Conservation (phyloP, 2,113 vertebrate genomes). For the Neolamprologus tretocephalus region DNA sequence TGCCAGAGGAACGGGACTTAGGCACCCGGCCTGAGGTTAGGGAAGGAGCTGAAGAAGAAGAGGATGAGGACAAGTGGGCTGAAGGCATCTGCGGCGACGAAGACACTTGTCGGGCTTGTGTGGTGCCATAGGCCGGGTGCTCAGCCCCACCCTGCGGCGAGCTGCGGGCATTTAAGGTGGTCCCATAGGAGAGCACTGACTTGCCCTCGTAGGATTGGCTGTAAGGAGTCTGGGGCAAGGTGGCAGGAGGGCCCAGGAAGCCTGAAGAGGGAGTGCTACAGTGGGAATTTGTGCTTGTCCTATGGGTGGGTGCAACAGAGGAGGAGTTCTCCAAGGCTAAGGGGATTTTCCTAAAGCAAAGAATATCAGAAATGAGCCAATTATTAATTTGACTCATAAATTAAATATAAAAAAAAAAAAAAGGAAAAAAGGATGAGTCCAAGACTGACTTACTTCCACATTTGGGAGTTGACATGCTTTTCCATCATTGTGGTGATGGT, state of each 20-base stretch:
- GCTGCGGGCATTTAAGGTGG: conserved; percentile 88
- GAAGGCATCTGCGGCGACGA: conserved; percentile 93
- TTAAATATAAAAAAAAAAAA: background rate
- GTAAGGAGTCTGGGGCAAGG: conserved; percentile 80
- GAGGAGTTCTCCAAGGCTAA: conserved; percentile 80
- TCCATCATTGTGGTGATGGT: conserved; percentile 93
- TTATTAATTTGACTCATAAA: background rate
- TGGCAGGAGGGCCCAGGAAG: conserved; percentile 77
- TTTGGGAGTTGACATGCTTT: conserved; percentile 93
- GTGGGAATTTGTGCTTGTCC: conserved; percentile 84
- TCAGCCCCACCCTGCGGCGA: conserved; percentile 79
- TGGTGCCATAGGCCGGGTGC: conserved; percentile 80
- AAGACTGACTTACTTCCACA: conserved; percentile 88
- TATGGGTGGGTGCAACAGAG: conserved; percentile 73
- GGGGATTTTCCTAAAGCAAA: conserved; percentile 85
- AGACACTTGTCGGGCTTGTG: conserved; percentile 92
- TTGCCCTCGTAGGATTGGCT: conserved; percentile 77
- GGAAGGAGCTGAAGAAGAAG: conserved; percentile 73
- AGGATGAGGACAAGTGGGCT: conserved; percentile 79
- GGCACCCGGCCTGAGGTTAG: conserved; percentile 85
- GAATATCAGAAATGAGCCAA: background rate
- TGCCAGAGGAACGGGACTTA: conserved; percentile 88
- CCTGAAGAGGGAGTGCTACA: conserved; percentile 72
- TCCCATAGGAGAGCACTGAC: conserved; percentile 86
- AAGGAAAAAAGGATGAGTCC: background rate